Conservation (phyloP, 2,797 vertebrate genomes). For the Phrynocephalus guinanensis region DNA sequence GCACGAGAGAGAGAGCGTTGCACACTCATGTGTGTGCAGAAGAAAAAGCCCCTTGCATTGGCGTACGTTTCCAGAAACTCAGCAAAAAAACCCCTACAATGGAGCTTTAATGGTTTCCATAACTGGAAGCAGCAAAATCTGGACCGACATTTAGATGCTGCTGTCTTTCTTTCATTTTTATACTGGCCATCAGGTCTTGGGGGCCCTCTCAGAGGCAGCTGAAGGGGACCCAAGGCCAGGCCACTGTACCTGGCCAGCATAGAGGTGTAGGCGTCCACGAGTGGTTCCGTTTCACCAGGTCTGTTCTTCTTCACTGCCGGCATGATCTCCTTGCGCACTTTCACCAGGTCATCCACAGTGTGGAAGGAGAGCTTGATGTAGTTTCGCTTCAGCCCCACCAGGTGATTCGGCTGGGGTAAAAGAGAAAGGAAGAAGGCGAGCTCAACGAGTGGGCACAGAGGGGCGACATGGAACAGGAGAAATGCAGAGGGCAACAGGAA, state of each 20-base stretch:
- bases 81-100: too few species aligned
- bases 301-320: constrained; percentile 92
- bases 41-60: too few species aligned
- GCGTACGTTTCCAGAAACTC: too few species aligned
- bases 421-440: neutral
- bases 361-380: constrained; percentile 94
- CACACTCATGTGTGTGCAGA: too few species aligned
- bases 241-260: constrained; percentile 91
- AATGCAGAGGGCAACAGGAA: neutral
- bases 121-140: neutral
- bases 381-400: constrained; percentile 93
- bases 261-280: constrained; percentile 87
- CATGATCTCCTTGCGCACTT: constrained; percentile 91
- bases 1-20: too few species aligned
- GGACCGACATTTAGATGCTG: neutral
- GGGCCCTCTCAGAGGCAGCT: too few species aligned
- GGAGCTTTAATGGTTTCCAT: neutral
- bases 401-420: constrained; percentile 88
- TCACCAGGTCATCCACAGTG: constrained; percentile 93
- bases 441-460: too few species aligned
- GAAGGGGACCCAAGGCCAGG: fast-evolving
- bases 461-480: neutral
- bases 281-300: constrained; percentile 89
- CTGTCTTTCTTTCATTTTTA: too few species aligned
- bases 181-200: too few species aligned